Evolutionary conservation across 1,140 invertebrate species (phyloP), one percentile per base, ranked within the genome.

Genomic region (Amyelois transitella): DNA sequence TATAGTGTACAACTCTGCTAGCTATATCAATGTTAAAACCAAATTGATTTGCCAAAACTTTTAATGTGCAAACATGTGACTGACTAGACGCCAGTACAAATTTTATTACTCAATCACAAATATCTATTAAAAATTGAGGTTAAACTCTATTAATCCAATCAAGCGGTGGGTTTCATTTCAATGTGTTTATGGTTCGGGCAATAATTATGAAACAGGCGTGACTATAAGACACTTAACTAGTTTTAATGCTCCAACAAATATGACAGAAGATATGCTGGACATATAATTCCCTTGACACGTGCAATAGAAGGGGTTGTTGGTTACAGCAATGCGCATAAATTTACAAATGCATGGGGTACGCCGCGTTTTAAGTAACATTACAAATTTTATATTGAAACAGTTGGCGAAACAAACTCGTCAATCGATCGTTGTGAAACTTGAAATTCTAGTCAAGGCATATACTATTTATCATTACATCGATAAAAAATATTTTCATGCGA

Each of bases 321-420:
- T 80, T 73, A 81, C 72, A 71, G 64, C n/a, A n/a, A n/a, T n/a
- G n/a, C 64, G 61, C 69, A 76, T 77, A 80, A 79, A 74, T 72
- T n/a, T 73, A 69, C 66, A 71, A 79, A 70, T 65, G 69, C 62
- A 64, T 71, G 58, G 69, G 68, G 68, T 62, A n/a, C n/a, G n/a
- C n/a, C n/a, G 61, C 65, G 55, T 64, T 77, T 71, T 58, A 53
- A 48, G 51, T 52, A 32, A 55, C 45, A 20, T 18, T 53, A 38
- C 12, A 14, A 4, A 38, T 14, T 25, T 21, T 21, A 49, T 10
- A 53, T 14, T 54, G 10, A 43, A 60, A 45, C 21, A 56, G 53
- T 55, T 52, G 44, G 50, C 43, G 20, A 52, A 56, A 49, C 19
- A 21, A 6, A 48, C 2, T 28, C 47, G 50, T 57, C 44, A 51